These are phyloP conservation scores for Sepiola atlantica DNA, from an alignment of 2,888 invertebrate species.

Conservation along the genomic window DNA sequence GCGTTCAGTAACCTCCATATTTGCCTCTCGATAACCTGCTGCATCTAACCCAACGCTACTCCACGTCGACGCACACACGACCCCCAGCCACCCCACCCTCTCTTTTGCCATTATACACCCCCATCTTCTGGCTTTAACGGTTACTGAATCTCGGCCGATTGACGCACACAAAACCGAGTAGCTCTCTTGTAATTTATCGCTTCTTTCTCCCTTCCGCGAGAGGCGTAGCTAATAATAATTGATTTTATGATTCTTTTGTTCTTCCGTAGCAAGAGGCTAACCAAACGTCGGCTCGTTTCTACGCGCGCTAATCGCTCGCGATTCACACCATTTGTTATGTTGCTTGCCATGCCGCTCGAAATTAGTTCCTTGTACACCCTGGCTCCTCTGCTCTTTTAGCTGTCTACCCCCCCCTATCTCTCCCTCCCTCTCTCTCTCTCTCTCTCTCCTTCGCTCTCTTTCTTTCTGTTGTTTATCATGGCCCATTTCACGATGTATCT, in stretches of 20 bases:
- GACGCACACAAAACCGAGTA: not conserved
- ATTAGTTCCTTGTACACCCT: not conserved
- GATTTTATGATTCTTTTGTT: slow-evolving; percentile 32
- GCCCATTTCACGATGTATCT: too few relatives aligned
- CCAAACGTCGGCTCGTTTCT: not conserved
- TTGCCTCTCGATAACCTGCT: not conserved
- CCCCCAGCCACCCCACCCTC: not conserved
- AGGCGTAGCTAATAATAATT: slow-evolving; percentile 14
- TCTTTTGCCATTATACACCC: not conserved
- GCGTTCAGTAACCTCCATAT: not conserved
- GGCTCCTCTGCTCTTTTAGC: not conserved
- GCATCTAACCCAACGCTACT: not conserved
- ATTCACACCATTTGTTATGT: not conserved
- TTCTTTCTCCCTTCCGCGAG: not conserved
- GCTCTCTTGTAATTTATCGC: slow-evolving; percentile 32
- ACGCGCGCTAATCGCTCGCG: not conserved
- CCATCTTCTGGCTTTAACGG: not conserved
- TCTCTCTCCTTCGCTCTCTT: too few relatives aligned
- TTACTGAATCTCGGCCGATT: not conserved
- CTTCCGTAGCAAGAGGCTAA: slow-evolving; percentile 32
- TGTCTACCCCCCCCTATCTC: not conserved
- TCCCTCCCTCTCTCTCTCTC: not conserved
- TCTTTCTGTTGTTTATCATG: too few relatives aligned
- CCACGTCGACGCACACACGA: not conserved
- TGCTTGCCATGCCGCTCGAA: not conserved